Evolutionary conservation across 2,888 invertebrate species (phyloP).

Genomic region (Reticulitermes lucifugus): DNA sequence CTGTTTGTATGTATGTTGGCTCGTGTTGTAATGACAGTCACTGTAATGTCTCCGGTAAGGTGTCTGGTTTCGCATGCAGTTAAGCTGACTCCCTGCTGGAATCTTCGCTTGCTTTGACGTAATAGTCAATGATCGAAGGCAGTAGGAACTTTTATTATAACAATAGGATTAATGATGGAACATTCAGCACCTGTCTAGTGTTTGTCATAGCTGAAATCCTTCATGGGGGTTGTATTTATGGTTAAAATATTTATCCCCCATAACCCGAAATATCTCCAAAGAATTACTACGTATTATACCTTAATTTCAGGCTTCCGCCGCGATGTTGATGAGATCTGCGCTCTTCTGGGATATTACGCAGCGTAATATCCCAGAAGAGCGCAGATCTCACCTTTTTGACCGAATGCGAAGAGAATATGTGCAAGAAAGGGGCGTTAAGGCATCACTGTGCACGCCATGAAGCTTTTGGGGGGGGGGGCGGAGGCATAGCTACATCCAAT

Average conservation of each 20-base stretch:
- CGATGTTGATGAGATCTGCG: too few relatives aligned
- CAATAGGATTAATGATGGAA: not conserved
- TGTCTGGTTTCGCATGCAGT: not conserved
- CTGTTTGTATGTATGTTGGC: not conserved
- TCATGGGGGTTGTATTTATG: not conserved
- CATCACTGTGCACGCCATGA: too few relatives aligned
- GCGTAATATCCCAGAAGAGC: too few relatives aligned
- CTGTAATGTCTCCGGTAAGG: not conserved
- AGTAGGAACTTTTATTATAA: not conserved
- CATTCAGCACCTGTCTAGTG: not conserved
- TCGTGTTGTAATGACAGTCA: not conserved
- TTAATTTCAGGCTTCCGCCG: too few relatives aligned
- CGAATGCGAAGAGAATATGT: too few relatives aligned
- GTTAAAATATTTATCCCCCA: not conserved
- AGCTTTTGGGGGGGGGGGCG: too few relatives aligned
- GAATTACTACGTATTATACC: not conserved
- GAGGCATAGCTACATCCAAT: too few relatives aligned
- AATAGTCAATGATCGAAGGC: not conserved
- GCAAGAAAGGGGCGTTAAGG: too few relatives aligned
- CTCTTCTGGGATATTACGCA: too few relatives aligned
- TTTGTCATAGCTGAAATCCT: slow-evolving; percentile 6
- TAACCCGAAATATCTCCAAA: not conserved
- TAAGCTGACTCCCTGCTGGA: not conserved
- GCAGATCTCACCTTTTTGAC: too few relatives aligned
- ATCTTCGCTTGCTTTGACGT: not conserved